Evolutionary conservation across 2,888 invertebrate species (phyloP).

Genomic region (Trichopoda pennipes): DNA sequence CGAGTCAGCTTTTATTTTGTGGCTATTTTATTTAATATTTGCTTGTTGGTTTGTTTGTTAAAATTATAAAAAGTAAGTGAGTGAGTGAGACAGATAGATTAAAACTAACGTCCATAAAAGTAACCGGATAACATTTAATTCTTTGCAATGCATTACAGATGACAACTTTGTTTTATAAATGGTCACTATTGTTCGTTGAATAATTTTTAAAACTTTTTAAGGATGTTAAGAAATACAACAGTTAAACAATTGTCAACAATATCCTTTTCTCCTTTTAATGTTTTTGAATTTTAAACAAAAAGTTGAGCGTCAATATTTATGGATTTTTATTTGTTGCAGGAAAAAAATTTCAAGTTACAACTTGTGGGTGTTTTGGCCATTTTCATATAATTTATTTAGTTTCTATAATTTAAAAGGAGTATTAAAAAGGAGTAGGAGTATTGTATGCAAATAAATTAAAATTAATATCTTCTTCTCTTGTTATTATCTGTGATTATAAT

Average conservation of each 20-base stretch:
- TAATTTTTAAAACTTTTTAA: neutral
- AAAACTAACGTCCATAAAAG: slow-evolving; percentile 34
- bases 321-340: neutral
- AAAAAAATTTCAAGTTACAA: slow-evolving; percentile 1
- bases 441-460: too few relatives aligned
- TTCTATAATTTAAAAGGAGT: slow-evolving; percentile 21
- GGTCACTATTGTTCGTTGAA: slow-evolving; percentile 41
- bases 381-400: slow-evolving; percentile 30
- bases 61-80: slow-evolving; percentile 29
- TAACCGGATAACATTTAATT: slow-evolving; percentile 27
- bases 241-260: slow-evolving; percentile 55
- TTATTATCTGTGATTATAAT: too few relatives aligned
- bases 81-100: too few relatives aligned
- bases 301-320: slow-evolving; percentile 26
- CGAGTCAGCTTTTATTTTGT: slow-evolving; percentile 60
- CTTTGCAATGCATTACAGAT: slow-evolving; percentile 39
- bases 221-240: slow-evolving; percentile 9
- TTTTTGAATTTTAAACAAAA: slow-evolving; percentile 40
- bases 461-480: too few relatives aligned
- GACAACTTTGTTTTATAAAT: slow-evolving; percentile 38
- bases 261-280: slow-evolving; percentile 32
- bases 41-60: slow-evolving; percentile 53
- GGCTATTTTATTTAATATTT: slow-evolving; percentile 56
- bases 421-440: neutral
- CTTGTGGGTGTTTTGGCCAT: slow-evolving; percentile 50